phyloP scores from a whole-genome alignment of 2,797 vertebrate species.

The Thalassophryne amazonica region DNA sequence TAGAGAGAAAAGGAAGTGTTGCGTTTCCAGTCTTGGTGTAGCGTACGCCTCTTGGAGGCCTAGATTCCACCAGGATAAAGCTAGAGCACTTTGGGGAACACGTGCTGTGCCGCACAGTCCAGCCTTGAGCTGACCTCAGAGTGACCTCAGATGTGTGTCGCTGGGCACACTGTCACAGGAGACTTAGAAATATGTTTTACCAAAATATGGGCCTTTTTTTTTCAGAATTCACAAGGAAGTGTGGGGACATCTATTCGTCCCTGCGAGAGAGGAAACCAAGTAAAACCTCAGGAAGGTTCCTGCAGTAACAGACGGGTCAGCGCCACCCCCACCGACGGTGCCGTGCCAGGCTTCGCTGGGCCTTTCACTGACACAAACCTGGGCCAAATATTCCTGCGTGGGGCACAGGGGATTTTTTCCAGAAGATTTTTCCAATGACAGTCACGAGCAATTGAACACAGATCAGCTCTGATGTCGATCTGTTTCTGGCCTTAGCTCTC shows the following conservation, averaged over 20 bases:
- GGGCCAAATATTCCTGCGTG: conserved; percentile 23
- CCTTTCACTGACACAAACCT: conserved; percentile 50
- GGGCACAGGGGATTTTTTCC: conserved; percentile 44
- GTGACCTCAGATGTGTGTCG: conserved; percentile 53
- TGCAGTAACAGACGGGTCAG: conserved; percentile 32
- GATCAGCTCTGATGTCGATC: conserved; percentile 14
- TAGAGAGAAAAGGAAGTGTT: conserved; percentile 30
- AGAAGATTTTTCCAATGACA: conserved; percentile 21
- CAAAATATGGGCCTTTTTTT: conserved; percentile 19
- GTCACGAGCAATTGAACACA: conserved; percentile 30
- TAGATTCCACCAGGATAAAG: conserved; percentile 41
- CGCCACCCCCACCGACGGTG: conserved; percentile 12
- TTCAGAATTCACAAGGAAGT: conserved; percentile 29
- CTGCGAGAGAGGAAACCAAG: not conserved
- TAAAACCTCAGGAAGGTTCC: no score
- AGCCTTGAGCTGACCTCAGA: conserved; percentile 17
- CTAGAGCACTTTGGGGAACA: conserved; percentile 37
- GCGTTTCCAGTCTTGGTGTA: conserved; percentile 57
- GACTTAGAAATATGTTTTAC: conserved; percentile 17
- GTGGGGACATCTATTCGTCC: conserved; percentile 21
- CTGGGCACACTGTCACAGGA: conserved; percentile 36
- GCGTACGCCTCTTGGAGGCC: conserved; percentile 34
- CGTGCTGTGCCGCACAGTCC: conserved; percentile 36
- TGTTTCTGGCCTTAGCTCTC: conserved; percentile 13
- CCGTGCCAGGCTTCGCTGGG: conserved; percentile 59